phyloP scores from a whole-genome alignment of 2,888 invertebrate genomes.

The Euplagia quadripunctaria region DNA sequence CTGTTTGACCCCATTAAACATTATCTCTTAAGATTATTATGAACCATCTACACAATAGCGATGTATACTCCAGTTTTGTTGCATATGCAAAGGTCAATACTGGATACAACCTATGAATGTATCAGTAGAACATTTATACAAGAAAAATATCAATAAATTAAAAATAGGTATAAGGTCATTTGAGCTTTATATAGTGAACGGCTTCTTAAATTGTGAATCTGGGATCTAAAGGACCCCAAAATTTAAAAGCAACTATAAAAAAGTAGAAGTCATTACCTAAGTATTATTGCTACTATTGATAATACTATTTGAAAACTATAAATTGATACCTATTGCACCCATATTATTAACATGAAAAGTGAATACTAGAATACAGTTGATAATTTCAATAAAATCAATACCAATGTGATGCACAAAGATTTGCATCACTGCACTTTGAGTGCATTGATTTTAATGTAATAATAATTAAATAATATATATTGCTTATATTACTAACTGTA shows the following conservation, averaged over 20 bases:
- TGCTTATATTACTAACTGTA: no score
- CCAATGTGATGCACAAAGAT: neutral
- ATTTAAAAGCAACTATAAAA: neutral
- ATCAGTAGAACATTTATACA: neutral
- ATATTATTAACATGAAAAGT: slow-evolving; percentile 41
- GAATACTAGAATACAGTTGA: slow-evolving; percentile 5
- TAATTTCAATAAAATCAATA: neutral
- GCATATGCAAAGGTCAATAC: neutral
- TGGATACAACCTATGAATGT: neutral
- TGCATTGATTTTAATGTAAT: no score
- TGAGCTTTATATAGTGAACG: no score
- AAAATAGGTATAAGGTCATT: no score
- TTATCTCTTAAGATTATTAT: no score
- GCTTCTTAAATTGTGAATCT: neutral
- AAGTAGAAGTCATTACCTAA: slow-evolving; percentile 6
- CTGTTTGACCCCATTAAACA: neutral
- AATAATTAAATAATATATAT: no score
- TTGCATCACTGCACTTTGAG: neutral
- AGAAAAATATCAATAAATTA: neutral
- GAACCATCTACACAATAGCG: no score
- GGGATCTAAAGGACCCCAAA: slow-evolving; percentile 4
- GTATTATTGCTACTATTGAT: slow-evolving; percentile 21
- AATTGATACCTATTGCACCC: slow-evolving; percentile 32
- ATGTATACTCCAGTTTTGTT: neutral
- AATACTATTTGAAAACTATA: slow-evolving; percentile 16